Percentiles rank a stretch among this genome's conserved stretches.
Evolutionary conservation across 2,888 invertebrate genomes (phyloP).

Genomic region (Euproctis similis): DNA sequence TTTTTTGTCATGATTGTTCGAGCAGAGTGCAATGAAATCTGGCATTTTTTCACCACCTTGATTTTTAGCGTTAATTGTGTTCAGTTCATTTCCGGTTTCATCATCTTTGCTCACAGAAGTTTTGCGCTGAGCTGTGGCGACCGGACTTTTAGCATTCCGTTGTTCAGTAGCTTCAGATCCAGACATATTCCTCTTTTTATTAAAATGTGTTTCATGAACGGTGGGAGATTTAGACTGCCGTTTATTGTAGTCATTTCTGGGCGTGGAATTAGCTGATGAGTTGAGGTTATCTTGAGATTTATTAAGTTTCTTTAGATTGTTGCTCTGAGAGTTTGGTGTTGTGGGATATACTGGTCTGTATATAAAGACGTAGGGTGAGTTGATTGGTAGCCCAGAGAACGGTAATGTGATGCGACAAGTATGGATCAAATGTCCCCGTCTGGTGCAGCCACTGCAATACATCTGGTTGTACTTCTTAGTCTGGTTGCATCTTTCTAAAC

Average conservation of each 20-base stretch:
- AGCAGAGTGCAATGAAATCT: conserved; percentile 44
- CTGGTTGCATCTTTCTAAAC: conserved; percentile 43
- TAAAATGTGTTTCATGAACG: conserved; percentile 40
- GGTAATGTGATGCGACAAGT: conserved; percentile 50
- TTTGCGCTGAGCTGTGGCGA: conserved; percentile 26
- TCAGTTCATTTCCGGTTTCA: conserved; percentile 15
- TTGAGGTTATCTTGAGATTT: conserved; percentile 22
- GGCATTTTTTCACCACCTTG: conserved; percentile 30
- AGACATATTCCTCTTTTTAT: conserved; percentile 41
- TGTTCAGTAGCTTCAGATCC: conserved; percentile 27
- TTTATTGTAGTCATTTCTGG: conserved; percentile 31
- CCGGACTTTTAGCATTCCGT: conserved; percentile 24
- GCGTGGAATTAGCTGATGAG: conserved; percentile 9
- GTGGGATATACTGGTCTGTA: conserved; percentile 42
- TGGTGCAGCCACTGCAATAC: conserved; percentile 75
- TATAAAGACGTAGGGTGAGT: conserved; percentile 49
- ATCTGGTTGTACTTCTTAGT: conserved; percentile 44
- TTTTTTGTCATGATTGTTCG: conserved; percentile 50
- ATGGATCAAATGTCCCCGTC: conserved; percentile 70
- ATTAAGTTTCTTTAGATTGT: conserved; percentile 11
- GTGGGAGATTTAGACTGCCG: conserved; percentile 59
- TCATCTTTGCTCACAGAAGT: conserved; percentile 23
- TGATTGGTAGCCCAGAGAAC: conserved; percentile 57
- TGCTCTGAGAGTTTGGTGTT: conserved; percentile 3
- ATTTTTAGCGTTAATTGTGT: conserved; percentile 14